Base-by-base conservation (phyloP, 2,888 invertebrate species). In the Drosophila lutescens region DNA sequence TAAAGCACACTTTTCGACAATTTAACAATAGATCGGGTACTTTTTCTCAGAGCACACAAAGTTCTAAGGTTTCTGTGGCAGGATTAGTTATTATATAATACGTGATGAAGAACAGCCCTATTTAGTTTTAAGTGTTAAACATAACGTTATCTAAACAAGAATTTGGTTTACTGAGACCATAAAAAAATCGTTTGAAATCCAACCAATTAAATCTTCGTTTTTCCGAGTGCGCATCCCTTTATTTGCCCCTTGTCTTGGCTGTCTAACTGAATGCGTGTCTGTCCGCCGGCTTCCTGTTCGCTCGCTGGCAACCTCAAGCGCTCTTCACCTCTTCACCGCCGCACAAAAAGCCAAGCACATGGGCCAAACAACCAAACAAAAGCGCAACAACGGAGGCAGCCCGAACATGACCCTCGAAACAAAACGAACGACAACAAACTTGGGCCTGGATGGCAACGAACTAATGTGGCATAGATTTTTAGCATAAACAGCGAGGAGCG, bases 391-490 rank as follows among this genome's bases (percentile, higher is more conserved):
- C 65, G 65, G 66, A 41, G 47, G 59, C 49, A 61, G 50, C 53
- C 41, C 8, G 40, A 63, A 68, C 61, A 74, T 47, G 76, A 58
- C 71, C 57, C 74, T 74, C 58, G 54, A 74, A 74, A 74, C 75
- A 56, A 67, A 66, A 30, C 58, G 56, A 58, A 70, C 38, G 74
- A 70, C 60, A 68, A 75, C 57, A 46, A 62, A 47, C 67, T 43
- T 51, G 65, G 65, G 57, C 54, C 53, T 74, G 76, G 61, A 75
- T 70, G 72, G 87, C 81, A 87, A 84, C 85, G 88, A 89, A 89
- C 86, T 82, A 86, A 85, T 89, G 88, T 82, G 66, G 82, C 89
- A 82, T 89, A 69, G 86, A 89, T 85, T 89, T 85, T 85, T 69
- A 87, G 88, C 87, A 76, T 74, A 77, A 84, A 63, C 62, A 82